Evolutionary conservation across 2,113 vertebrate species (phyloP), one percentile per base, ranked within the genome.

Genomic region (Aphyosemion australe): DNA sequence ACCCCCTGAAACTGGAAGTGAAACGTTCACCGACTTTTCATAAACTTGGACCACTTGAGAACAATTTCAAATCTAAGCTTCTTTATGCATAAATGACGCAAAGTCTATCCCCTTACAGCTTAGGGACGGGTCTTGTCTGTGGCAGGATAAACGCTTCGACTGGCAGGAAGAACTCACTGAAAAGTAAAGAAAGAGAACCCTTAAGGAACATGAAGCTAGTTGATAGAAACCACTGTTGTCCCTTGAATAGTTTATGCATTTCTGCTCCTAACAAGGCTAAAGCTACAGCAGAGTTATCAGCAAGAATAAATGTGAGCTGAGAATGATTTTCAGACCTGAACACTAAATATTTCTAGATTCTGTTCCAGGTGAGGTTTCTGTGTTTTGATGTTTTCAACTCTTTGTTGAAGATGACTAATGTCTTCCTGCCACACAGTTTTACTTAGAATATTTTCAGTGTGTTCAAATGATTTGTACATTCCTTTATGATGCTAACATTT

Each of bases 91-190:
- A 83, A 81, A 85, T 80, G 72, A 78, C 65, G 61, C 65, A 84
- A 82, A 82, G 79, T 84, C 70, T 79, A 85, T 85, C 76, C 76
- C 79, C 61, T 81, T 74, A 76, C 65, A 79, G 78, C 79, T 86
- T 74, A 78, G 72, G 48, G 68, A 79, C 20, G 62, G 65, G 26
- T 26, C n/a, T n/a, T 75, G 65, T 64, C 58, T 55, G 57, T 19
- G 16, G 62, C 68, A 62, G 57, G 10, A 42, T n/a, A 65, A 77
- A 59, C 57, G 51, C 46, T 8, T 65, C 73, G 78, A 76, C 58
- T 56, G 63, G 54, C 68, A 71, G 49, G 6, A 65, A 81, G 70
- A 83, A 31, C 55, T 48, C 48, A 54, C 41, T 45, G 34, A 46
- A 61, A 68, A 72, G 65, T 57, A 18, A 47, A 20, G 10, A 52